These are phyloP conservation scores for Platanista minor DNA, from an alignment of 2,113 vertebrate genomes.

Conservation along the genomic window DNA sequence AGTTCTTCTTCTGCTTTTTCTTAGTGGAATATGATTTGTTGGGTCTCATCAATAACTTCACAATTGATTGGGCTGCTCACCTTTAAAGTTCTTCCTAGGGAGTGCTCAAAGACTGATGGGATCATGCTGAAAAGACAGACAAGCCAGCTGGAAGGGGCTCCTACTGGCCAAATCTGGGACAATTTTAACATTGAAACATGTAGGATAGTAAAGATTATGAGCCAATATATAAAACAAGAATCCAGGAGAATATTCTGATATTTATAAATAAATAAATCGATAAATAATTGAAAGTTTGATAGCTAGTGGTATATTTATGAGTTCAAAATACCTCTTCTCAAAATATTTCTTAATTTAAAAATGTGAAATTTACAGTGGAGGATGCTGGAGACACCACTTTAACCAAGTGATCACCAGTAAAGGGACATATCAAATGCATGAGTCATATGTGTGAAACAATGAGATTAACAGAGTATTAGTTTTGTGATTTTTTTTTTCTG, in stretches of 20 bases:
- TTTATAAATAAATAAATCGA: not conserved
- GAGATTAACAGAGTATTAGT: not conserved
- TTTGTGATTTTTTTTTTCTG: not conserved
- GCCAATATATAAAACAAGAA: not conserved
- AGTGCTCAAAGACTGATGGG: not conserved
- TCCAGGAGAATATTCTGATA: not conserved
- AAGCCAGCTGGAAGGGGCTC: not conserved
- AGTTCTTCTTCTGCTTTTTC: not conserved
- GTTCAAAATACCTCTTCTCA: not conserved
- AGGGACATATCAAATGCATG: not conserved
- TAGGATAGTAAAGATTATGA: not conserved
- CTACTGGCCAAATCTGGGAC: not conserved
- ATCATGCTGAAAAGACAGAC: not conserved
- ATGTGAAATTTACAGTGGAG: not conserved
- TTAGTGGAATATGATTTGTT: not conserved
- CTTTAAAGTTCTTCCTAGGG: not conserved
- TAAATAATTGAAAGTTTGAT: not conserved
- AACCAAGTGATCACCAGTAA: not conserved
- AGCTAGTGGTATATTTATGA: not conserved
- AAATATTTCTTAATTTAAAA: conserved; percentile 24
- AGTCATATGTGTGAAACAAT: not conserved
- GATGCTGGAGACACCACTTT: not conserved
- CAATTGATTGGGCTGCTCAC: not conserved
- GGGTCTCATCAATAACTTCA: not conserved
- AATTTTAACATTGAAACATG: not conserved